phyloP scores from a whole-genome alignment of 2,888 invertebrate species.

The Netelia virgata region DNA sequence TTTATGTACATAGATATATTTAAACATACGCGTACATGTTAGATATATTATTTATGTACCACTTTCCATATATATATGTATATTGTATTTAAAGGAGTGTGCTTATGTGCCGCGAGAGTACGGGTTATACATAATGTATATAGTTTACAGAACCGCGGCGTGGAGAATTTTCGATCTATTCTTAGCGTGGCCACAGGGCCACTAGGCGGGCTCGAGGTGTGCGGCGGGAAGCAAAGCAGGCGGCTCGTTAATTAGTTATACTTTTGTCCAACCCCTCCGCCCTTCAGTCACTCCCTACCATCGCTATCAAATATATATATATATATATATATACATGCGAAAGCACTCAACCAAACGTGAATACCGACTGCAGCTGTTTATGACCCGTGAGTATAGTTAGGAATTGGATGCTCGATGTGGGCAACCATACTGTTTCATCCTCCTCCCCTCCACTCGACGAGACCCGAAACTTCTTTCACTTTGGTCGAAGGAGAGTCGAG shows the following conservation, averaged over 20 bases:
- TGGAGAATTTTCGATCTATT: slow-evolving; percentile 61
- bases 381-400: slow-evolving; percentile 37
- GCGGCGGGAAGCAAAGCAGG: slow-evolving; percentile 17
- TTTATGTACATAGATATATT: not conserved
- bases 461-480: slow-evolving; percentile 45
- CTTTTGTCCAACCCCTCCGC: slow-evolving; percentile 38
- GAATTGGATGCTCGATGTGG: slow-evolving; percentile 32
- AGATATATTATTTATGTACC: slow-evolving; percentile 30
- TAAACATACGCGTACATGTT: not conserved
- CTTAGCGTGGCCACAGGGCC: slow-evolving; percentile 40
- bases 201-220: not conserved
- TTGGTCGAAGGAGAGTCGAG: not conserved
- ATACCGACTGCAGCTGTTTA: slow-evolving; percentile 50
- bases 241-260: slow-evolving; percentile 62
- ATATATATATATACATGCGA: slow-evolving; percentile 20
- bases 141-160: slow-evolving; percentile 47
- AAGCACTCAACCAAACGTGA: slow-evolving; percentile 35
- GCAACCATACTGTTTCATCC: not conserved
- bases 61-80: not conserved
- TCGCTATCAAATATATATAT: not conserved
- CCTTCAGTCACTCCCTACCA: not conserved
- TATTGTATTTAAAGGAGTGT: not conserved
- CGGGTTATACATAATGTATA: slow-evolving; percentile 45
- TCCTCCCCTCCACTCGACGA: slow-evolving; percentile 10
- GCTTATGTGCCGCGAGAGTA: slow-evolving; percentile 28